A percentile compares a stretch with the other conserved stretches of the same genome.
Evolutionary conservation across 2,888 invertebrate species (phyloP).

Genomic region (Noctua pronuba): DNA sequence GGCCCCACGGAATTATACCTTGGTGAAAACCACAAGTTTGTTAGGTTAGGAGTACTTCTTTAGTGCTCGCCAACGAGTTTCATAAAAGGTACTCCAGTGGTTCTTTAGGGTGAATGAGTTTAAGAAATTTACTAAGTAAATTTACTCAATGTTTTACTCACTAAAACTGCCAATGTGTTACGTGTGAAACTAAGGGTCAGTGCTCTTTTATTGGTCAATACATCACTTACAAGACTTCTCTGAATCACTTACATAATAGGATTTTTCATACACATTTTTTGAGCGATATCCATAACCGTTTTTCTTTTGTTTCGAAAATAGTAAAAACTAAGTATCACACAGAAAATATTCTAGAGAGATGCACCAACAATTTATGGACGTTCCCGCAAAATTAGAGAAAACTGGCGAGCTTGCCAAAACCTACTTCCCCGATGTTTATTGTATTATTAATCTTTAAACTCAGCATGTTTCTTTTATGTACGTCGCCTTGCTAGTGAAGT

Average conservation of each 20-base stretch:
- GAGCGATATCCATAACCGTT: neutral
- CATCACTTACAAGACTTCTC: neutral
- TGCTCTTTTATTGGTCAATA: neutral
- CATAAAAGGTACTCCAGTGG: neutral
- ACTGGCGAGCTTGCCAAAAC: conserved; percentile 62
- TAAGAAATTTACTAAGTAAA: neutral
- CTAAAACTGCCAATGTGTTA: neutral
- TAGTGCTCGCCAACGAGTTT: neutral
- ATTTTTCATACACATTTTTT: neutral
- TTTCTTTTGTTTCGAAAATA: conserved; percentile 36
- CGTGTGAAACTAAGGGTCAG: neutral
- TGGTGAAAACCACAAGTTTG: neutral
- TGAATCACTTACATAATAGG: neutral
- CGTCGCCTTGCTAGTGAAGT: conserved; percentile 28
- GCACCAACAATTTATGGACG: conserved; percentile 52
- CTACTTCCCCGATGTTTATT: conserved; percentile 62
- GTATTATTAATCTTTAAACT: conserved; percentile 63
- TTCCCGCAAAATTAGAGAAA: conserved; percentile 61
- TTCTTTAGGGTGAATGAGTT: neutral
- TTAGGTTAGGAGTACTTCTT: neutral
- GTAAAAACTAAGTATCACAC: conserved; percentile 47
- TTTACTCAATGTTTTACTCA: neutral
- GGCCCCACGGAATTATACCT: neutral
- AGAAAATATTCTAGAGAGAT: conserved; percentile 50
- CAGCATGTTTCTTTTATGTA: conserved; percentile 50